phyloP scores from a whole-genome alignment of 92 coral and sea anemone species.

The Umimayanthus chanpuru region DNA sequence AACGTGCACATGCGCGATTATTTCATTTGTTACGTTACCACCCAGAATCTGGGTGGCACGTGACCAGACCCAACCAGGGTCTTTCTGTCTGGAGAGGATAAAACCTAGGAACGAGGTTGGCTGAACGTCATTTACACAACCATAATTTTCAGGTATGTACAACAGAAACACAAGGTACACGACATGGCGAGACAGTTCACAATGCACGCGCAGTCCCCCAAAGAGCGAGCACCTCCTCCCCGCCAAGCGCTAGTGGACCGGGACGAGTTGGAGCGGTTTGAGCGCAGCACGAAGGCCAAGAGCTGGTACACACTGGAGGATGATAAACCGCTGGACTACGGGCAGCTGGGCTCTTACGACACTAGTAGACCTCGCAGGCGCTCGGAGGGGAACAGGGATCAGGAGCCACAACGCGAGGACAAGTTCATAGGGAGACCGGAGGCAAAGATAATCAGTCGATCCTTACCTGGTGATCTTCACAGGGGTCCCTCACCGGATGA shows the following conservation, averaged over 20 bases:
- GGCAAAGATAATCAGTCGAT: conserved; percentile 4
- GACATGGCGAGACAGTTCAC: conserved; percentile 70
- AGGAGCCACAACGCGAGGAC: background rate
- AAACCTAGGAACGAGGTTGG: too few species aligned
- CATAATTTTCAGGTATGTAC: conserved; percentile 18
- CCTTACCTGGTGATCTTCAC: conserved; percentile 27
- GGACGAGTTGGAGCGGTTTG: conserved; percentile 76
- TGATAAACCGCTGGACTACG: conserved; percentile 34
- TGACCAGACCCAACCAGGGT: too few species aligned
- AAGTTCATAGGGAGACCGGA: conserved; percentile 23
- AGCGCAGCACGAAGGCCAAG: conserved; percentile 61
- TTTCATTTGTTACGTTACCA: too few species aligned
- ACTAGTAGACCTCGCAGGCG: conserved; percentile 35
- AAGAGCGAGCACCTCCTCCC: conserved; percentile 65
- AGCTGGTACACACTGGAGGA: conserved; percentile 66
- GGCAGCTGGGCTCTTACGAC: conserved; percentile 24
- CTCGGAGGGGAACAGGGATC: conserved; percentile 13
- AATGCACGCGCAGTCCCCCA: conserved; percentile 57
- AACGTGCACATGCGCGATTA: too few species aligned
- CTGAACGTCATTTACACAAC: background rate
- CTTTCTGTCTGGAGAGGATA: too few species aligned
- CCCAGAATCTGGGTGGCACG: too few species aligned
- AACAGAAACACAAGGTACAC: conserved; percentile 55
- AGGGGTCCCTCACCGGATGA: conserved; percentile 16
- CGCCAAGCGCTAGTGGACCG: conserved; percentile 75